Evolutionary conservation across 1,140 invertebrate genomes (phyloP), one percentile per base, ranked within the genome.

Genomic region (Drosophila hydei): DNA sequence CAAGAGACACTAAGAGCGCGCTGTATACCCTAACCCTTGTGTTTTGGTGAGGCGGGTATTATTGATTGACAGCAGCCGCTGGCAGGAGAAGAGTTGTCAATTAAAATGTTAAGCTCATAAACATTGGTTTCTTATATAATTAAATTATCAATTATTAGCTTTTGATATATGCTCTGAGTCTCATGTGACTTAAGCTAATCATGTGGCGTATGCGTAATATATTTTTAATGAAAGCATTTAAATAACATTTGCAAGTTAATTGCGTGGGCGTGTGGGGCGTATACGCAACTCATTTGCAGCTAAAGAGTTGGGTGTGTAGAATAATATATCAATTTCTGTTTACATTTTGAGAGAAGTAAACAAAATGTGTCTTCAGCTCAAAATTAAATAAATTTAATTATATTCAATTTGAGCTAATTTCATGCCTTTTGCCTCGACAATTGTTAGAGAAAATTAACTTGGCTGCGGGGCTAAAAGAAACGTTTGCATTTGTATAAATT

Each of bases 191-290:
- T 2, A 12, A 30, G 27, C 12, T 4, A 16, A 18, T 16, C 2
- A 52, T 8, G 6, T 4, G 25, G 14, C 48, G 48, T 51, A 51
- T 51, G 33, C 48, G 23, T 52, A 33, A 52, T 19, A 14, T 23
- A 23, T 18, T 23, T 16, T 21, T 45, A 45, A 45, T 21, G 18
- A 21, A 19, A 21, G 9, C 9, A 18, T 45, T 45, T 8, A 21
- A 18, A 1, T 12, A 19, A 21, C 16, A 19, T 23, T 11, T 45
- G 43, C 21, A 21, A 19, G 18, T 4, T 33, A 33, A 33, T 33
- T 11, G 30, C 30, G 9, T 11, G 11, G 11, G 30, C 12, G 30
- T 11, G 9, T 1, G 30, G 30, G 30, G 30, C 30, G 30, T 33
- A 33, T 33, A 3, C 30, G 11, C 12, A 33, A 11, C 12, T 33